Percentiles rank a stretch among this genome's conserved stretches.
Conservation (phyloP, 2,797 vertebrate genomes). For the Meriones psammophilus region DNA sequence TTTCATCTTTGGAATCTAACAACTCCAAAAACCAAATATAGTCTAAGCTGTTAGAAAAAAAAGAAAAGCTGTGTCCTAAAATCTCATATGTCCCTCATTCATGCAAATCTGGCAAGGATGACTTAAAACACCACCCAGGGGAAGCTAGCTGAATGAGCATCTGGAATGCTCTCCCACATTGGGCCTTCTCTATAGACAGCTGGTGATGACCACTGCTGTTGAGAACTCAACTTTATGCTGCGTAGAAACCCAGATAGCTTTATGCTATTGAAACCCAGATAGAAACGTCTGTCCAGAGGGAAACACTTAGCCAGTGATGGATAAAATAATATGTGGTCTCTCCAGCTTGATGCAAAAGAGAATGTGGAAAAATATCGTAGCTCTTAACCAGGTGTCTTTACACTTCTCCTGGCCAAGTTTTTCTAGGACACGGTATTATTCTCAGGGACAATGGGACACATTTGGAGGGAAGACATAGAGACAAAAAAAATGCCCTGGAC, state of each 20-base stretch:
- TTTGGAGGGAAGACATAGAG: background rate
- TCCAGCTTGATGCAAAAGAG: background rate
- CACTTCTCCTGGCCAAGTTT: background rate
- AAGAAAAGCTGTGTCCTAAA: slow-evolving; percentile 75
- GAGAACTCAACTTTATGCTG: slow-evolving; percentile 14
- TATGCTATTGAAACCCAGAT: background rate
- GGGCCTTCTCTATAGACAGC: slow-evolving; percentile 54
- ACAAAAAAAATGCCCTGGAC: background rate
- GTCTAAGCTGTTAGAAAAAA: slow-evolving; percentile 72
- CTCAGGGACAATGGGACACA: background rate
- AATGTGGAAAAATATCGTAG: background rate
- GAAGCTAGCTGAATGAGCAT: slow-evolving; percentile 42
- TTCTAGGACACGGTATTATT: background rate
- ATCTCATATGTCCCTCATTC: slow-evolving; percentile 78
- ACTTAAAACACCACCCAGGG: slow-evolving; percentile 59
- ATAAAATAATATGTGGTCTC: background rate
- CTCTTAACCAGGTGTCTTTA: background rate
- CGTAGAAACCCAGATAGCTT: background rate
- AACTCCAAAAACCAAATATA: slow-evolving; percentile 80
- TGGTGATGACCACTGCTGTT: background rate
- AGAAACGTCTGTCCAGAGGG: background rate
- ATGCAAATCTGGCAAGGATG: slow-evolving; percentile 71
- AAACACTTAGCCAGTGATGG: background rate
- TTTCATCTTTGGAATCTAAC: slow-evolving; percentile 74
- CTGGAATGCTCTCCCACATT: slow-evolving; percentile 40